Evolutionary conservation across 2,797 vertebrate genomes (phyloP), one percentile per base, ranked within the genome.

Genomic region (Artibeus jamaicensis): DNA sequence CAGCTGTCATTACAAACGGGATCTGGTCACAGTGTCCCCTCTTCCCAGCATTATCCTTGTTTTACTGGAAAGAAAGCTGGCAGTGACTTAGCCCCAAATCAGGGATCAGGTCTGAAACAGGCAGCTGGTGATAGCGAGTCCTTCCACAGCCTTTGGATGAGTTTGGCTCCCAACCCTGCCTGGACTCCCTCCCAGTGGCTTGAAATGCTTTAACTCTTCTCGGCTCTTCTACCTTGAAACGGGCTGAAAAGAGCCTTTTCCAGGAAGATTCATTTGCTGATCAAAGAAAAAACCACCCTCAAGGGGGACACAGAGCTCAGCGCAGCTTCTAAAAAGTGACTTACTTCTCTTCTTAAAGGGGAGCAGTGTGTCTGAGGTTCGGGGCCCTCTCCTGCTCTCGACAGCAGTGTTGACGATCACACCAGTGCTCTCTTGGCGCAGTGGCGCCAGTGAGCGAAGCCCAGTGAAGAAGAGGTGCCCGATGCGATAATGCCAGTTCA

Each of bases 401-500:
- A 92, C 86, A 89, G 93, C 6, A 32, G 39, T 74, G 83, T 92
- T 86, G 70, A 87, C 76, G 71, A 95, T 86, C 2, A 0, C 50
- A 0, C 37, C 46, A 6, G 67, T 71, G 96, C 88, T 82, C 71
- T 86, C 42, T 81, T 87, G 57, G 57, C 82, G 70, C 3, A 67
- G 42, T 24, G 19, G 9, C 48, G 26, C 24, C 78, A 50, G 37
- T 0, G 15, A 81, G 81, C 2, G 81, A 96, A 95, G 93, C 84
- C 74, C 76, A 5, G 65, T 77, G 70, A 53, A 94, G 84, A 53
- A 97, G 76, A 97, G 50, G 65, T 87, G 96, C 82, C 93, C 90
- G 67, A 70, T 39, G 37, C 78, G 97, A 89, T 71, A 94, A 92
- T 81, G 70, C 96, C 18, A 10, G 90, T 96, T 97, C 97, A 98